phyloP scores from a whole-genome alignment of 37 sponge, comb jelly and placozoan species.

The Cliona cf. orientalis region DNA sequence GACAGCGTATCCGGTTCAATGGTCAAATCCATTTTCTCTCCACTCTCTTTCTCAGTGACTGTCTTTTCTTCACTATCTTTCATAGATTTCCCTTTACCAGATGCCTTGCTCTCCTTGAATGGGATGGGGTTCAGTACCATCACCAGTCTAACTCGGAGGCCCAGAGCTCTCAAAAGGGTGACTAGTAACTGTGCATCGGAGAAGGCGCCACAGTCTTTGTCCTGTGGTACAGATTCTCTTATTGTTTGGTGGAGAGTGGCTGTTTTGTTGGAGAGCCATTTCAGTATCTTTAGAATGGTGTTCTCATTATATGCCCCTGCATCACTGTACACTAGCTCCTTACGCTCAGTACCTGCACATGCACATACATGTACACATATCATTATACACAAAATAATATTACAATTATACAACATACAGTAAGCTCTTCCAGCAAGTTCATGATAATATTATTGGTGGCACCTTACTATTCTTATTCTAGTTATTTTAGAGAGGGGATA shows the following conservation, averaged over 20 bases:
- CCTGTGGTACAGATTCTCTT: too few species aligned
- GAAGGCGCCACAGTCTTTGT: background rate
- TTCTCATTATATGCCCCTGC: slow-evolving; percentile 3
- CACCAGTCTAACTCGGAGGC: slow-evolving; percentile 40
- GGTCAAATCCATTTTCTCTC: background rate
- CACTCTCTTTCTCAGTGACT: background rate
- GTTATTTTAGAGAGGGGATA: too few species aligned
- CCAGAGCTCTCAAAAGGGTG: slow-evolving; percentile 32
- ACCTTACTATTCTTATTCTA: too few species aligned
- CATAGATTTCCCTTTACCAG: background rate
- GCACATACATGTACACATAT: too few species aligned
- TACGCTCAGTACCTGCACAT: too few species aligned
- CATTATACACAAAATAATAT: too few species aligned
- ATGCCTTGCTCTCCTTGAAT: background rate
- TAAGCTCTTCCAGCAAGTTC: too few species aligned
- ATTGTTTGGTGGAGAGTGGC: background rate
- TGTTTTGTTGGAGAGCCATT: slow-evolving; percentile 33
- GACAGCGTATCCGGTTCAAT: background rate
- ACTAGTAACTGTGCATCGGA: slow-evolving; percentile 38
- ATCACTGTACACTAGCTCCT: background rate
- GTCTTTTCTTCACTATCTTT: background rate
- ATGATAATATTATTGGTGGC: too few species aligned
- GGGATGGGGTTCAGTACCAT: slow-evolving; percentile 50
- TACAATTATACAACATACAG: too few species aligned
- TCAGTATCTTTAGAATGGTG: background rate